phyloP scores from a whole-genome alignment of 2,888 invertebrate species.

The Apamea monoglypha region DNA sequence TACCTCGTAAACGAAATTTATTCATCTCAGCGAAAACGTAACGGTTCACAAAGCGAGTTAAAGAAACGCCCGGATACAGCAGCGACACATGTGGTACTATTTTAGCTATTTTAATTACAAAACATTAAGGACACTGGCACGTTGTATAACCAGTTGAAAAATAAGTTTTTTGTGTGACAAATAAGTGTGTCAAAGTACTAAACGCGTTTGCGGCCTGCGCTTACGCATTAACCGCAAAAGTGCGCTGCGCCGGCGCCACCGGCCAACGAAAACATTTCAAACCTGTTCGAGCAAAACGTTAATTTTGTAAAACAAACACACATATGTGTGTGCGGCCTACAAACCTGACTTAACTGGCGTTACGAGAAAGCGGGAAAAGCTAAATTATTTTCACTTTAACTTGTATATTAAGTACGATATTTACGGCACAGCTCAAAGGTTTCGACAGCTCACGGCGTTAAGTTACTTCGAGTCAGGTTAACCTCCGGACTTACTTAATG shows the following conservation, averaged over 20 bases:
- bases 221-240: conserved; percentile 86
- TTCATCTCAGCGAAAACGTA: conserved; percentile 51
- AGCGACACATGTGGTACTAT: conserved; percentile 44
- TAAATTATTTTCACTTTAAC: conserved; percentile 76
- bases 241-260: conserved; percentile 75
- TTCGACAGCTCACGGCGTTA: conserved; percentile 42
- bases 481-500: conserved; percentile 35
- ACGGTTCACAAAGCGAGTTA: conserved; percentile 51
- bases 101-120: conserved; percentile 62
- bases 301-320: conserved; percentile 84
- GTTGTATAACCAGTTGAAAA: conserved; percentile 62
- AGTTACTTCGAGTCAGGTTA: conserved; percentile 35
- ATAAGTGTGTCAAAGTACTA: conserved; percentile 87
- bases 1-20: conserved; percentile 57
- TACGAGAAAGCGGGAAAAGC: conserved; percentile 83
- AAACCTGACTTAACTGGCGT: conserved; percentile 71
- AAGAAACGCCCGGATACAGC: conserved; percentile 42
- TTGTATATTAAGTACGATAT: conserved; percentile 63
- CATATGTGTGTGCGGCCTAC: conserved; percentile 77
- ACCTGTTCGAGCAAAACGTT: conserved; percentile 83
- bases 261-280: conserved; percentile 78
- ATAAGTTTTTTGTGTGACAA: conserved; percentile 65
- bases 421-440: conserved; percentile 51
- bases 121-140: conserved; percentile 46
- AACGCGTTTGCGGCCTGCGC: conserved; percentile 79